Conservation (phyloP, 2,113 vertebrate genomes). For the Craseonycteris thonglongyai region DNA sequence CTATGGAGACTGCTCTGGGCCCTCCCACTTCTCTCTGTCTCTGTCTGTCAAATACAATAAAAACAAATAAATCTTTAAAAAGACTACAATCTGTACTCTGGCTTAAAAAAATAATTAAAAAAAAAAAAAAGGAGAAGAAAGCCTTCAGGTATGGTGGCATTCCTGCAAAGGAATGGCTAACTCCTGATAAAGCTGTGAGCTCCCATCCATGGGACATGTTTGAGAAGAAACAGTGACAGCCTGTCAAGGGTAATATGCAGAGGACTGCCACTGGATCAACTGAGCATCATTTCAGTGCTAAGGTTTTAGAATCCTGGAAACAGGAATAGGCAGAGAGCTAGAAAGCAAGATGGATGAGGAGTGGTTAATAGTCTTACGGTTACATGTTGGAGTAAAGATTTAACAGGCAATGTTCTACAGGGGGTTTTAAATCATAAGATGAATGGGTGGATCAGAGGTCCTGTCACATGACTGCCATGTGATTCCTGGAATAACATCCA, state of each 20-base stretch:
- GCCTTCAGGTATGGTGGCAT: background rate
- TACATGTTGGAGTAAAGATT: background rate
- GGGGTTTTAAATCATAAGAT: background rate
- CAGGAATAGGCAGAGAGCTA: background rate
- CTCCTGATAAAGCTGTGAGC: background rate
- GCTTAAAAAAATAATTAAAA: too few relatives aligned
- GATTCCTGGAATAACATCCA: background rate
- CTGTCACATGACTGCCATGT: background rate
- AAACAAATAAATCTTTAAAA: too few relatives aligned
- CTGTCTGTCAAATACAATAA: too few relatives aligned
- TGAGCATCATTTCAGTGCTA: background rate
- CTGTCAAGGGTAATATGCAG: background rate
- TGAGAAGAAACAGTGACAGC: background rate
- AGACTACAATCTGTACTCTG: too few relatives aligned
- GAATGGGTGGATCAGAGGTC: background rate
- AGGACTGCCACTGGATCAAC: background rate
- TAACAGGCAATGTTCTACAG: background rate
- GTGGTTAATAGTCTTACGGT: background rate
- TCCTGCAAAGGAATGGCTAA: background rate
- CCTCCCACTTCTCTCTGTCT: too few relatives aligned
- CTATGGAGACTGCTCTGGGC: too few relatives aligned
- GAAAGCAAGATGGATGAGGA: background rate
- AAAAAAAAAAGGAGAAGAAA: too few relatives aligned
- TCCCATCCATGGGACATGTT: accelerated
- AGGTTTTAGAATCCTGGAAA: background rate